A percentile compares a stretch with the other conserved stretches of the same genome.
phyloP scores from a whole-genome alignment of 2,888 invertebrate species.

The Didymodactylos carnosus region DNA sequence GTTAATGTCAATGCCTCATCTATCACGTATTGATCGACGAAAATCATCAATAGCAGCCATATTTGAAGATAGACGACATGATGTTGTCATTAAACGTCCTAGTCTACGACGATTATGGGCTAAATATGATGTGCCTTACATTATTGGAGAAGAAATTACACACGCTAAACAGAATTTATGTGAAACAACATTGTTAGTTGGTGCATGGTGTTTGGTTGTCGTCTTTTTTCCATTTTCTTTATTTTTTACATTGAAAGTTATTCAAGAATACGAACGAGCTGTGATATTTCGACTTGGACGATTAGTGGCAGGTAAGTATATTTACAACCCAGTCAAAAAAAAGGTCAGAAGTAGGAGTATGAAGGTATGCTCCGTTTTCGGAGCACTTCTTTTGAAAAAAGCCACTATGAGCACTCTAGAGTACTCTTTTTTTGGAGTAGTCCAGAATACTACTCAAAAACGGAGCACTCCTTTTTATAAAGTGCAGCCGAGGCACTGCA shows the following conservation, averaged over 20 bases:
- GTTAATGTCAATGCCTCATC: neutral
- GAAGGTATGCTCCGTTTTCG: neutral
- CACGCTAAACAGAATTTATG: constrained; percentile 49
- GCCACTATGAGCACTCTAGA: neutral
- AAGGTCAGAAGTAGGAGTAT: too few species aligned
- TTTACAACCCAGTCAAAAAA: too few species aligned
- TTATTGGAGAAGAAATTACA: constrained; percentile 7
- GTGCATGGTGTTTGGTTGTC: constrained; percentile 62
- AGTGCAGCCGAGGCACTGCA: too few species aligned
- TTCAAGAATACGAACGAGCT: constrained; percentile 80
- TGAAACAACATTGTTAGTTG: constrained; percentile 56
- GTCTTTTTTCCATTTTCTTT: constrained; percentile 75
- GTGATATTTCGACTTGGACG: constrained; percentile 80
- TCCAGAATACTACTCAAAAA: too few species aligned
- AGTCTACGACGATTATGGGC: constrained; percentile 2
- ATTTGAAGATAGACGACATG: neutral
- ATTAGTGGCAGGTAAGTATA: constrained; percentile 34
- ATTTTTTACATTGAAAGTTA: constrained; percentile 79
- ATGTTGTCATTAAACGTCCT: neutral
- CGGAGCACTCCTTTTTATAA: too few species aligned
- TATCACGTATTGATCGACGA: neutral
- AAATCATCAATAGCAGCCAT: neutral
- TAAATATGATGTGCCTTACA: constrained; percentile 8
- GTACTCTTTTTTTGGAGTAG: too few species aligned
- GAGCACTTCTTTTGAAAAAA: too few species aligned